Percentiles rank a stretch among this genome's conserved stretches.
Evolutionary conservation across 2,113 vertebrate genomes (phyloP).

Genomic region (Condylura cristata): DNA sequence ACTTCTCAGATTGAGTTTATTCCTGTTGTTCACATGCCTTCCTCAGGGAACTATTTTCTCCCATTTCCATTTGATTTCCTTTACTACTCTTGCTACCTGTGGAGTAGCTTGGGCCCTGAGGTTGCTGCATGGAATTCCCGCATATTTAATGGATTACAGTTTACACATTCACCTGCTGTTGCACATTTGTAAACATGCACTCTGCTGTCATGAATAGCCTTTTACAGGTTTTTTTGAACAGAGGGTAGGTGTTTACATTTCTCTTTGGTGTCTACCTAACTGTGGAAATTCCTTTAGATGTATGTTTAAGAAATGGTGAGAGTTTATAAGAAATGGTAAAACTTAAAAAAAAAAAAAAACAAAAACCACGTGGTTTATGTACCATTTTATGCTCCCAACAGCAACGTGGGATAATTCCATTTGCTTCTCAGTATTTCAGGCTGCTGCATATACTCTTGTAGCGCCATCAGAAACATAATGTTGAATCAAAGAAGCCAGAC

Average conservation of each 20-base stretch:
- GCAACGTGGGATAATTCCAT: slow-evolving; percentile 13
- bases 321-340: background rate
- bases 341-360: background rate
- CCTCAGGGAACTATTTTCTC: background rate
- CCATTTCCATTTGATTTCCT: background rate
- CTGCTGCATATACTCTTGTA: background rate
- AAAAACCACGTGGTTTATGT: background rate
- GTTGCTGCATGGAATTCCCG: background rate
- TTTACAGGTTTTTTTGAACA: background rate
- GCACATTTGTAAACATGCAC: slow-evolving; percentile 9
- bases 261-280: background rate
- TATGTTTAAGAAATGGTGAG: background rate
- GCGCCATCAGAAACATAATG: background rate
- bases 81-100: background rate
- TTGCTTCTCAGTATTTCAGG: background rate
- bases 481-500: background rate
- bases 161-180: background rate
- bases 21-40: background rate
- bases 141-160: background rate
- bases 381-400: background rate
- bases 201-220: background rate
- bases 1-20: background rate
- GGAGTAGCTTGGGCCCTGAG: background rate
- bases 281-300: background rate
- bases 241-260: background rate